Evolutionary conservation across 1,140 invertebrate genomes (phyloP), one percentile per base, ranked within the genome.

Genomic region (Catajapyx aquilonaris): DNA sequence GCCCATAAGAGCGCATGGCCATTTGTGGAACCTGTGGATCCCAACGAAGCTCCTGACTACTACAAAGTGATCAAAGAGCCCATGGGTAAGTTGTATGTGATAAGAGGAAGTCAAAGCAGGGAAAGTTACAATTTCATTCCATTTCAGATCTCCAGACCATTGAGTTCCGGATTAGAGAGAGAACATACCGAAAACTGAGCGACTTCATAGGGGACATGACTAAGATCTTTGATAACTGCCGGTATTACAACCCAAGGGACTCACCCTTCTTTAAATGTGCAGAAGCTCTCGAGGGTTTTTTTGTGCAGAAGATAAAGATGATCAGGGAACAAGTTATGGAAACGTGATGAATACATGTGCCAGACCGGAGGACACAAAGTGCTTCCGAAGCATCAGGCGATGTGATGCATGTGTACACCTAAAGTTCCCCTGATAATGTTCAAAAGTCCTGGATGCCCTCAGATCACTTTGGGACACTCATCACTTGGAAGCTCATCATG

Each of bases 181-280:
- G 73, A 46, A 66, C 66, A 16, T 97, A 96, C 54, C 74, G 74
- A 48, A 81, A 76, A 51, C 63, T 97, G 37, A 80, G 79, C 54
- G 87, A 95, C 53, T 93, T 95, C 55, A 87, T 95, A 49, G 84
- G 85, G 52, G 90, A 96, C 54, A 87, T 95, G 70, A 93, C 85
- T 28, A 90, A 91, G 56, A 91, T 96, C 50, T 95, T 96, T 61
- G 90, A 97, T 58, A 97, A 97, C 59, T 95, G 90, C 68, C 75
- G 88, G 37, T 88, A 88, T 48, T 96, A 91, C 57, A 96, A 96
- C 64, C 81, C 87, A 20, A 79, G 81, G 51, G 86, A 91, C 53
- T 88, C 87, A 13, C 81, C 84, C 32, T 93, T 95, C 57, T 93
- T 81, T 57, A 83, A 87, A 48, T 93, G 86, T 64, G 93, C 91